Evolutionary conservation across 2,113 vertebrate genomes (phyloP).

Genomic region (Ariopsis seemanni): DNA sequence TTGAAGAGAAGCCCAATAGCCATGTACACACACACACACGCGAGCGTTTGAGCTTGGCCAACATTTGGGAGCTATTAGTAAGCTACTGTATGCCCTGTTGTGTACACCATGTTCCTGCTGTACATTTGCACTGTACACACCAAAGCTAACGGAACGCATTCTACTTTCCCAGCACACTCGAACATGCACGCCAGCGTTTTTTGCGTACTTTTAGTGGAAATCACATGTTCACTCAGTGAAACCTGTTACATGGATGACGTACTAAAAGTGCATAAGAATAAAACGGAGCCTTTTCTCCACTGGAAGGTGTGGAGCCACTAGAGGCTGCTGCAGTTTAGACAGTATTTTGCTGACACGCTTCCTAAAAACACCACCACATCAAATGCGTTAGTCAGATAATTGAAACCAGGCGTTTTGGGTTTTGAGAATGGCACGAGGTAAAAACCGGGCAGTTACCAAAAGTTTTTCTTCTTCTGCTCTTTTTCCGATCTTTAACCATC

Average conservation of each 20-base stretch:
- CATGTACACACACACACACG: background rate
- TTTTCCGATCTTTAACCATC: background rate
- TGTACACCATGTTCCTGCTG: slow-evolving; percentile 63
- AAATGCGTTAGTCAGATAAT: background rate
- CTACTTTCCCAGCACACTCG: background rate
- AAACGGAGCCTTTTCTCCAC: background rate
- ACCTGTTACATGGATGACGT: background rate
- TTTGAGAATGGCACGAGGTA: background rate
- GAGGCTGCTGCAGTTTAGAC: background rate
- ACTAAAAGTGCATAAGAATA: background rate
- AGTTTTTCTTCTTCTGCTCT: background rate
- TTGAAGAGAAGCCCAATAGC: slow-evolving; percentile 18
- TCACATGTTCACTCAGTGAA: background rate
- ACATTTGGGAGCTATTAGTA: slow-evolving; percentile 76
- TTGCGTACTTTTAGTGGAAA: no score
- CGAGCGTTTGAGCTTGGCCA: slow-evolving; percentile 45
- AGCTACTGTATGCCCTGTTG: slow-evolving; percentile 78
- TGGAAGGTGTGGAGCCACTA: background rate
- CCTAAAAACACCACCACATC: background rate
- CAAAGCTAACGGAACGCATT: background rate
- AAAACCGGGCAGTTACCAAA: background rate
- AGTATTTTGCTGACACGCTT: background rate
- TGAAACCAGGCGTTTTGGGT: background rate
- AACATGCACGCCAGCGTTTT: background rate
- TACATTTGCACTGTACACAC: slow-evolving; percentile 59